Evolutionary conservation across 2,797 vertebrate species (phyloP).

Genomic region (Gallinago stenura): DNA sequence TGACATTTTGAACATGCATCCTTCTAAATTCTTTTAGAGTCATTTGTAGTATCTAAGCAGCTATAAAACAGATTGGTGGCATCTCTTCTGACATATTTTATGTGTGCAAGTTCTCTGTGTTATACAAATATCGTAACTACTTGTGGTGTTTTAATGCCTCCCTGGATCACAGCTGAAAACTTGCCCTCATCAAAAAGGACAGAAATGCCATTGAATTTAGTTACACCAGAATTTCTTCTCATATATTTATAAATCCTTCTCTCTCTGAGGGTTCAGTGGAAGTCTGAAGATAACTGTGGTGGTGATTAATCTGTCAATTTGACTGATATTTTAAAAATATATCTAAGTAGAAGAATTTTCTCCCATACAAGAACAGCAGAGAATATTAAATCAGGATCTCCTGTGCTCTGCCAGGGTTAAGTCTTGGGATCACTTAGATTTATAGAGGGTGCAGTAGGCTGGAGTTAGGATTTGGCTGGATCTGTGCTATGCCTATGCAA

Average conservation of each 20-base stretch:
- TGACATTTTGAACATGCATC: slow-evolving; percentile 36
- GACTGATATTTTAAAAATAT: slow-evolving; percentile 1
- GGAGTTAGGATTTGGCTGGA: not conserved
- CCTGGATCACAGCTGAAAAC: slow-evolving; percentile 9
- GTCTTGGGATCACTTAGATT: not conserved
- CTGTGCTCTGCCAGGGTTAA: not conserved
- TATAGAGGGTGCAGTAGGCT: not conserved
- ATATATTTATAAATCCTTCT: not conserved
- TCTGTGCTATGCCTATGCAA: not conserved
- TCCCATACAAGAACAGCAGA: not conserved
- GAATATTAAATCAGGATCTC: not conserved
- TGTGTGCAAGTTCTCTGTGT: not conserved
- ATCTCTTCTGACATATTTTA: slow-evolving; percentile 11
- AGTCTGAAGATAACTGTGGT: not conserved
- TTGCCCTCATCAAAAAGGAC: not conserved
- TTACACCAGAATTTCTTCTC: not conserved
- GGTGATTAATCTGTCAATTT: not conserved
- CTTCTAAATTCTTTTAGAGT: slow-evolving; percentile 29
- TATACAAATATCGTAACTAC: not conserved
- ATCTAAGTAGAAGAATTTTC: not conserved
- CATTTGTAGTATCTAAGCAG: slow-evolving; percentile 16
- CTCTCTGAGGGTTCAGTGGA: not conserved
- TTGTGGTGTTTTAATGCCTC: not conserved
- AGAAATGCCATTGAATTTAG: not conserved
- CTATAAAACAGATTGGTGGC: slow-evolving; percentile 34